These are phyloP conservation scores for Mythimna impura DNA, from an alignment of 2,888 invertebrate species.

Conservation along the genomic window DNA sequence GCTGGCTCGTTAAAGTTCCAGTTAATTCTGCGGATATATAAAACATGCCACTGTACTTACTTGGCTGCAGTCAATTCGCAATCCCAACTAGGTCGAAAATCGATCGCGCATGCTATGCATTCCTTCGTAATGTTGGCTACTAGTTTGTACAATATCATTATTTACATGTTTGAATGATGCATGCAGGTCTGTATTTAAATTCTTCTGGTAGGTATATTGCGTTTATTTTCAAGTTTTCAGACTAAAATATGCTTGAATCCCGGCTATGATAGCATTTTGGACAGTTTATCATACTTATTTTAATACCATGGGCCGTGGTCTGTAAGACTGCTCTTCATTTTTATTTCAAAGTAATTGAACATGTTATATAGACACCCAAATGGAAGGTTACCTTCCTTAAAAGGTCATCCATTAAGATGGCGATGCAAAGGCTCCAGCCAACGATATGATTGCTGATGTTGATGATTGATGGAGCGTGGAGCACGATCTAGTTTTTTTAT, in stretches of 20 bases:
- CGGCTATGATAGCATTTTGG: not conserved
- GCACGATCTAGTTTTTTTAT: too few species aligned
- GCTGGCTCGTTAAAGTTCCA: conserved; percentile 38
- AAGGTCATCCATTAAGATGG: not conserved
- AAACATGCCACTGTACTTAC: conserved; percentile 46
- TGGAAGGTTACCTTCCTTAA: not conserved
- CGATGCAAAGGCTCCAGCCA: not conserved
- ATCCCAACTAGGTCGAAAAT: conserved; percentile 66
- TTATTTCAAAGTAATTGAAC: not conserved
- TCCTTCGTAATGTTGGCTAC: conserved; percentile 50
- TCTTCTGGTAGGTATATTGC: not conserved
- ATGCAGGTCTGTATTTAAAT: not conserved
- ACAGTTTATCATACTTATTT: not conserved
- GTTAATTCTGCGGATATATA: conserved; percentile 44
- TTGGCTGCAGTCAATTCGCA: conserved; percentile 59
- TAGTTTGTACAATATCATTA: conserved; percentile 41
- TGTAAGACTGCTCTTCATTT: not conserved
- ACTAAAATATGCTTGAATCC: not conserved
- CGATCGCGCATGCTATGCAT: conserved; percentile 62
- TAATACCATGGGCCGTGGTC: not conserved
- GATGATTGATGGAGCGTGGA: not conserved
- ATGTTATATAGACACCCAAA: not conserved
- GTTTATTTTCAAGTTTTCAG: not conserved
- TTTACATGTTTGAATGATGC: conserved; percentile 28
- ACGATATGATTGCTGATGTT: not conserved